Base-by-base conservation (phyloP, 2,113 vertebrate genomes). In the Excalfactoria chinensis region DNA sequence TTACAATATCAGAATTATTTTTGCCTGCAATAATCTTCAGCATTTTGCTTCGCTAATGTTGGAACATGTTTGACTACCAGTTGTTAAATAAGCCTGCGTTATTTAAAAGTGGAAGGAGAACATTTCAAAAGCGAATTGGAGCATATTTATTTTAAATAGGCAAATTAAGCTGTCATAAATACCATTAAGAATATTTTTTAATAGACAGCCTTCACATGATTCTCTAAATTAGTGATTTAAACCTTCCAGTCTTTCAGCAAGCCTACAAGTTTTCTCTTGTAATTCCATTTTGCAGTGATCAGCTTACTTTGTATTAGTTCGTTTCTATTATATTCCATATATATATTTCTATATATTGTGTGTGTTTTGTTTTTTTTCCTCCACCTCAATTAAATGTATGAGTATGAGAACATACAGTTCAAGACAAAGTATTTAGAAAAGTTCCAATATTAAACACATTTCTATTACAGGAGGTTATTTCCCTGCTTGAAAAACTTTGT, bases 21-120 rank as follows among this genome's bases (percentile, higher is more conserved):
- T 96, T 96, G 95, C 94, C 91, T 93, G 91, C 95, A 96, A 96
- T 97, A 96, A 97, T 95, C 94, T 95, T 97, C 73, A 44, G 92
- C 92, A 95, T 76, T 94, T 97, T 95, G 85, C 82, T 95, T 93
- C 89, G 91, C 96, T 88, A 72, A 93, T 95, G 94, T 87, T 13
- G 53, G 90, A 97, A 95, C 7, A 43, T 46, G 49, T 93, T 96
- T 95, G 96, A 95, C 95, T 98, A 95, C 85, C 90, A 95, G 95
- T 97, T 96, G 94, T 97, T 97, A 94, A 97, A 97, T 97, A 87
- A 97, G 85, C 93, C 91, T 90, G 48, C 71, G 72, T 89, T 89
- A 37, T 92, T 46, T 8, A 77, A 95, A 88, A 93, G 95, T 90
- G 60, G 73, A 90, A 96, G 84, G 89, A 86, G 85, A 95, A 90